Conservation (phyloP, 1,140 invertebrate genomes). For the Diprion similis region DNA sequence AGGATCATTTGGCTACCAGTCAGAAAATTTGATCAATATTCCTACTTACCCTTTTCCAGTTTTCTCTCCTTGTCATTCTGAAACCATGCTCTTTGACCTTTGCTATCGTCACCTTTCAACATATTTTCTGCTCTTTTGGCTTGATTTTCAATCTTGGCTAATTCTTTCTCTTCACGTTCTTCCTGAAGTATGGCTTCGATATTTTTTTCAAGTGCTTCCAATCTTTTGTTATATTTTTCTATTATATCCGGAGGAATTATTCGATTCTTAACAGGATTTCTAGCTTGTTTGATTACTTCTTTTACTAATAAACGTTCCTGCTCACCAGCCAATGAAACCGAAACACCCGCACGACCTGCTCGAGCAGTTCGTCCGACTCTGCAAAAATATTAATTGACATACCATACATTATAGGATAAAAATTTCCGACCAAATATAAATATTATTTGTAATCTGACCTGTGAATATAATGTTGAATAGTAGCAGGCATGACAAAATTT, state of each 20-base stretch:
- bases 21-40: constrained; percentile 16
- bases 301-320: constrained; percentile 90
- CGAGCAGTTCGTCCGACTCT: constrained; percentile 93
- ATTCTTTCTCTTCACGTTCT: constrained; percentile 83
- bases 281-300: constrained; percentile 87
- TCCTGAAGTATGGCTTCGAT: constrained; percentile 82
- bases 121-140: constrained; percentile 81
- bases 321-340: constrained; percentile 94
- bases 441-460: constrained; percentile 59
- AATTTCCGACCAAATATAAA: not conserved
- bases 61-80: constrained; percentile 84
- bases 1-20: not conserved
- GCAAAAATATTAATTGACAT: constrained; percentile 17
- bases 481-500: constrained; percentile 95
- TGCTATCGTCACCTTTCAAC: constrained; percentile 62
- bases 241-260: constrained; percentile 89
- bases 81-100: constrained; percentile 80
- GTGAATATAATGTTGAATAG: constrained; percentile 96
- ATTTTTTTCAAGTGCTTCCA: constrained; percentile 76
- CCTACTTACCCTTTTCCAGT: constrained; percentile 71
- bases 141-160: constrained; percentile 86
- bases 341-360: constrained; percentile 88
- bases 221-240: constrained; percentile 81
- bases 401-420: not conserved
- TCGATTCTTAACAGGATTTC: constrained; percentile 85